These are phyloP conservation scores for Melanostoma mellinum DNA, from an alignment of 2,888 invertebrate genomes.

Conservation along the genomic window DNA sequence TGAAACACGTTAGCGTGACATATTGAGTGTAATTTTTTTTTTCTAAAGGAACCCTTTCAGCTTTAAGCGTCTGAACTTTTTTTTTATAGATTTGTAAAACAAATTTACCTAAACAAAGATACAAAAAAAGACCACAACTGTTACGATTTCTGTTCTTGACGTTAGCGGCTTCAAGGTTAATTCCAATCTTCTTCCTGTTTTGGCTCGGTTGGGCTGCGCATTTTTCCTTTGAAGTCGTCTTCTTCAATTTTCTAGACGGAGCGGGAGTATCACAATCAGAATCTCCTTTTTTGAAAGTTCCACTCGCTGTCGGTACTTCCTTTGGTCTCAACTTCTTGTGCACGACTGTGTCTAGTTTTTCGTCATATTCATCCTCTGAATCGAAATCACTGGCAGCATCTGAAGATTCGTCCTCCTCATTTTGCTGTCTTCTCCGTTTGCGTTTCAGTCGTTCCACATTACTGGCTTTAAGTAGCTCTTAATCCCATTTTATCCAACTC, in stretches of 20 bases:
- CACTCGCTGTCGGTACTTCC: slow-evolving; percentile 83
- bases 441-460: slow-evolving; percentile 79
- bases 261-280: slow-evolving; percentile 73
- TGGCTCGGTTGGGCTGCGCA: slow-evolving; percentile 88
- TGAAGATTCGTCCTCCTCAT: slow-evolving; percentile 83
- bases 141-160: slow-evolving; percentile 93
- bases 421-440: slow-evolving; percentile 78
- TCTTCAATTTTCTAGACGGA: slow-evolving; percentile 81
- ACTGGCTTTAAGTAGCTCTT: slow-evolving; percentile 84
- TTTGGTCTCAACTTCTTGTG: slow-evolving; percentile 80
- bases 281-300: slow-evolving; percentile 83
- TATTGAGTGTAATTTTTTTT: too few species aligned
- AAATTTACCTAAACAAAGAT: slow-evolving; percentile 12
- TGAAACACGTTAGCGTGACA: too few species aligned
- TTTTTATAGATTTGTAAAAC: slow-evolving; percentile 25
- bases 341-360: slow-evolving; percentile 80
- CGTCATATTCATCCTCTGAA: slow-evolving; percentile 85
- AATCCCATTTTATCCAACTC: slow-evolving; percentile 83
- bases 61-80: too few species aligned
- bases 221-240: slow-evolving; percentile 89
- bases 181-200: slow-evolving; percentile 91
- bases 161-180: slow-evolving; percentile 93
- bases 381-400: slow-evolving; percentile 88
- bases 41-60: too few species aligned
- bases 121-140: slow-evolving; percentile 34